Evolutionary conservation across 2,797 vertebrate species (phyloP).

Genomic region (Eulemur coronatus): DNA sequence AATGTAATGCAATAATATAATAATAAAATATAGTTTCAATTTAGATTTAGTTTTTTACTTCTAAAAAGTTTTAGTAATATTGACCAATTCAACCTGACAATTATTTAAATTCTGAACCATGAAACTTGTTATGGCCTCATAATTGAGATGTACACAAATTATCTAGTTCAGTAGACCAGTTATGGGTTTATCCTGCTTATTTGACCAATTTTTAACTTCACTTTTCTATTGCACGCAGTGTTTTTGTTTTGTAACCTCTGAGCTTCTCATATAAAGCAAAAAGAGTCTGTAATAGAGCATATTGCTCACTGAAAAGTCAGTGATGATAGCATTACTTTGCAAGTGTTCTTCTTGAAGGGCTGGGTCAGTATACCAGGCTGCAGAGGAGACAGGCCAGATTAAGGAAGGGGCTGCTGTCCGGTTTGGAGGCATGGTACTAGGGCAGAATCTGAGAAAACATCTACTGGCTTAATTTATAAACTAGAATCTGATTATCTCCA

Average conservation of each 20-base stretch:
- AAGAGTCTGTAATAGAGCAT: background rate
- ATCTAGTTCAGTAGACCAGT: background rate
- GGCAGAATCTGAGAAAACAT: background rate
- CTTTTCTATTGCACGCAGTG: background rate
- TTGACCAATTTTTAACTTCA: background rate
- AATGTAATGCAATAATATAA: background rate
- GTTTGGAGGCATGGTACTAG: background rate
- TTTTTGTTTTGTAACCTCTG: background rate
- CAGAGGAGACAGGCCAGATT: background rate
- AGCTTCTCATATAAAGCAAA: constrained; percentile 20
- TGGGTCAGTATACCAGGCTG: too few relatives aligned
- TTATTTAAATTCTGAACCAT: constrained; percentile 24
- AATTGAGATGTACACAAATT: background rate
- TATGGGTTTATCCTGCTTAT: background rate
- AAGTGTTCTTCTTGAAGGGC: background rate
- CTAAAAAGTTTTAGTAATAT: background rate
- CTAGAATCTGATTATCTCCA: background rate
- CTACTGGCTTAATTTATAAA: background rate
- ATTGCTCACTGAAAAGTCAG: background rate
- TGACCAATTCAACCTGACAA: background rate
- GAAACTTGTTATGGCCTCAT: background rate
- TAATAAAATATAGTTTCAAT: constrained; percentile 1
- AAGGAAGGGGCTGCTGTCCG: background rate
- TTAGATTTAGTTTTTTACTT: constrained; percentile 34
- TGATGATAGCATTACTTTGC: background rate